Evolutionary conservation across 2,888 invertebrate species (phyloP).

Genomic region (Formica aserva): DNA sequence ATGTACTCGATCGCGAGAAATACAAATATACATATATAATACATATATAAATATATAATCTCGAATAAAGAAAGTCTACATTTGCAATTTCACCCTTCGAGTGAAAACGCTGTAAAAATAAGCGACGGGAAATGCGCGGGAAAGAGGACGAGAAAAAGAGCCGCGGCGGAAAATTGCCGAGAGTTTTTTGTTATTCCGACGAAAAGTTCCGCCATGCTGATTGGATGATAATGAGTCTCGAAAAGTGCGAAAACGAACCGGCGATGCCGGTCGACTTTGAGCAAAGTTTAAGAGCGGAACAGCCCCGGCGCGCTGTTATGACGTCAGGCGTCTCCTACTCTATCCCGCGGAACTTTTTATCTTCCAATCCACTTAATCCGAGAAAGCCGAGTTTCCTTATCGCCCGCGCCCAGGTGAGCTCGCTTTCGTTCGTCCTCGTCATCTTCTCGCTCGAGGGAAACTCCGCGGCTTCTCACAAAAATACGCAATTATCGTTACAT

Average conservation of each 20-base stretch:
- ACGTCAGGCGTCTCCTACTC: constrained; percentile 56
- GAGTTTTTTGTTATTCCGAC: constrained; percentile 60
- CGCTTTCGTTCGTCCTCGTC: constrained; percentile 55
- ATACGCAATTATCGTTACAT: constrained; percentile 48
- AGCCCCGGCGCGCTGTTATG: constrained; percentile 65
- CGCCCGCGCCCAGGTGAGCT: constrained; percentile 57
- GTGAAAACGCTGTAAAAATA: constrained; percentile 31
- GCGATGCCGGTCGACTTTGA: constrained; percentile 57
- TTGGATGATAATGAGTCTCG: constrained; percentile 70
- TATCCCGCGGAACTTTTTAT: constrained; percentile 65
- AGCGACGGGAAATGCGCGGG: neutral
- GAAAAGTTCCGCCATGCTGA: constrained; percentile 67
- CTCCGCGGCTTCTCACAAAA: constrained; percentile 17
- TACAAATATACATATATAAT: neutral
- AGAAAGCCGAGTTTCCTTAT: constrained; percentile 63
- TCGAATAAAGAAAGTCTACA: neutral
- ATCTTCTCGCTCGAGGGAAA: neutral
- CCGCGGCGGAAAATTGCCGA: constrained; percentile 40
- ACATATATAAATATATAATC: neutral
- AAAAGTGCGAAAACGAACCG: constrained; percentile 61
- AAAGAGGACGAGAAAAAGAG: neutral
- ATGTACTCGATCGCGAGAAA: neutral
- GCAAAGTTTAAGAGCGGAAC: constrained; percentile 60
- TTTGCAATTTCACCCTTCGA: constrained; percentile 11
- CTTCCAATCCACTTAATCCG: constrained; percentile 73